Evolutionary conservation across 2,113 vertebrate species (phyloP), one percentile per base, ranked within the genome.

Genomic region (Microtus richardsoni): DNA sequence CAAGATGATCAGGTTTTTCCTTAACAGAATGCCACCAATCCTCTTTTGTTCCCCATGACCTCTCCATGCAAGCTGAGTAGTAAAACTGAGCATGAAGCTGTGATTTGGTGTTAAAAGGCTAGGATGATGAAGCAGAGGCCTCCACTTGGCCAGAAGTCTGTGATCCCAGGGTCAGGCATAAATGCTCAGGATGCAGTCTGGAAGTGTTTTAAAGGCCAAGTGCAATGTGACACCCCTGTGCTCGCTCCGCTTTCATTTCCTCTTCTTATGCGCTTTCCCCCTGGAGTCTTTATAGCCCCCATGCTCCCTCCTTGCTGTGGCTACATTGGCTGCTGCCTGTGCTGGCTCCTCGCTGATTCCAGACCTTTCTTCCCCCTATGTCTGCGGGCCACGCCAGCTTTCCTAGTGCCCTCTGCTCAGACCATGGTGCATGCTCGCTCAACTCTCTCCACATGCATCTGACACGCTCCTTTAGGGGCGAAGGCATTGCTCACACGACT

Each of bases 221-320:
- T 84, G 92, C 92, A 96, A 95, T 16, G 83, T 41, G 92, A 95
- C 54, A 94, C 47, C 49, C 21, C 78, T 85, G 33, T 49, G 73
- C 41, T 95, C 21, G 73, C 41, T 95, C 17, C 64, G 41, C 85
- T 92, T 96, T 95, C 96, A 91, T 96, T 97, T 98, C 94, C 91
- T 71, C 88, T 64, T 91, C 47, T 82, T 17, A 47, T 22, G 16
- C 62, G 73, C 78, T 78, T 44, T 60, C 52, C 83, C 22, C 44
- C 58, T 78, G 88, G 71, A 82, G 70, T 75, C 91, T 92, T 83
- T 36, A 85, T 13, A 41, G 93, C 13, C 91, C 92, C 85, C 88
- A n/a, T 0, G 3, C 17, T 91, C 70, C 92, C 70, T 54, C 28
- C 47, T 64, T 16, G 16, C 26, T 24, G 5, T 0, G 13, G 44